Percentiles rank a stretch among this genome's conserved stretches.
These are phyloP conservation scores for Pristionchus exspectatus DNA, from an alignment of 2,888 invertebrate species.

Conservation along the genomic window DNA sequence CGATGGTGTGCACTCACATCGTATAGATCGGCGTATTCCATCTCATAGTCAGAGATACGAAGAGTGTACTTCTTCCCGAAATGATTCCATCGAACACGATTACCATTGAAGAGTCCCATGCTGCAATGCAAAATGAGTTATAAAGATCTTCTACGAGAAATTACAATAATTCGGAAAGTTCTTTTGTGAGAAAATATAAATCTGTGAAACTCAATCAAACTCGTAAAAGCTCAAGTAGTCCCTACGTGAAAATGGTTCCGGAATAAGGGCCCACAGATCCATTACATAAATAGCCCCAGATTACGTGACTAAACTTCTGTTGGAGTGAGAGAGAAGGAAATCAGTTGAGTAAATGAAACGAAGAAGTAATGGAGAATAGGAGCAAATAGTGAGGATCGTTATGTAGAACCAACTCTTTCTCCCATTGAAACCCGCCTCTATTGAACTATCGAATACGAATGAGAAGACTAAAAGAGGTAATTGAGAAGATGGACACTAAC, in stretches of 20 bases:
- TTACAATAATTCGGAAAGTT: background rate
- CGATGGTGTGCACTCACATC: slow-evolving; percentile 64
- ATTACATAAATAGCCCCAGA: background rate
- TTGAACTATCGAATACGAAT: background rate
- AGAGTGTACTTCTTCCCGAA: slow-evolving; percentile 76
- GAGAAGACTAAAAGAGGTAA: background rate
- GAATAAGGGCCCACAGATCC: background rate
- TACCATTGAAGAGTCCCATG: slow-evolving; percentile 74
- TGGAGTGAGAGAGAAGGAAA: background rate
- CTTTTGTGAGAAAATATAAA: background rate
- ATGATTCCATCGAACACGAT: slow-evolving; percentile 74
- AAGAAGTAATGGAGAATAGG: slow-evolving; percentile 2
- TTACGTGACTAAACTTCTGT: background rate
- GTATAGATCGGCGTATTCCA: slow-evolving; percentile 74
- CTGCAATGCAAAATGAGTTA: slow-evolving; percentile 59
- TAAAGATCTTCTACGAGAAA: background rate
- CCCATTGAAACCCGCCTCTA: background rate
- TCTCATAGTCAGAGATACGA: slow-evolving; percentile 73
- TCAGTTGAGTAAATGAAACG: slow-evolving; percentile 26
- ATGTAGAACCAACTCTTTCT: background rate
- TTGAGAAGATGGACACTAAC: background rate
- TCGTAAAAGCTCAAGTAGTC: background rate
- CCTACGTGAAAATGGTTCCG: background rate
- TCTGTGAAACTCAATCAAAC: background rate
- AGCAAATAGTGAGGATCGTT: slow-evolving; percentile 11